phyloP scores from a whole-genome alignment of 1,140 invertebrate species.

The Philotrypesis tridentata region DNA sequence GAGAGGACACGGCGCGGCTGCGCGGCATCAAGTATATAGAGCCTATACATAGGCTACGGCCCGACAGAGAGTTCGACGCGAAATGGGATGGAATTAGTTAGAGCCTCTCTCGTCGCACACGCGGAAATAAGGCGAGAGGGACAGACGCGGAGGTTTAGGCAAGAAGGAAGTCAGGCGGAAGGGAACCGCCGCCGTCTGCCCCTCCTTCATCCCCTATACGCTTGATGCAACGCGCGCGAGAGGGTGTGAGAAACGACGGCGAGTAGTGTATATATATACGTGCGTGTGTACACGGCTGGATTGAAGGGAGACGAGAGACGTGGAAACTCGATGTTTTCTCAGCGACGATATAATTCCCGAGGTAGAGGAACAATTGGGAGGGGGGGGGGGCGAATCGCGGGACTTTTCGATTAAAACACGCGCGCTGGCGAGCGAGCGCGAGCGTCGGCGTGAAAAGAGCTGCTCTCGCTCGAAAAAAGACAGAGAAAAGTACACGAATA shows the following conservation, averaged over 20 bases:
- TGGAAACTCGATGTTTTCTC: neutral
- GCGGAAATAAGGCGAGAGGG: slow-evolving; percentile 32
- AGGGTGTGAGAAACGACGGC: neutral
- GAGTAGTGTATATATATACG: neutral
- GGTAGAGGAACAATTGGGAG: too few relatives aligned
- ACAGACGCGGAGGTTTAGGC: slow-evolving; percentile 1
- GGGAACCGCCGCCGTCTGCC: neutral
- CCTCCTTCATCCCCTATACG: neutral
- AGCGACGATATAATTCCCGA: too few relatives aligned
- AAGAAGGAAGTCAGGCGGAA: slow-evolving; percentile 30
- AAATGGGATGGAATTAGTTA: slow-evolving; percentile 38
- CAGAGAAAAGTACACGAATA: too few relatives aligned
- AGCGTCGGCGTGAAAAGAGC: too few relatives aligned
- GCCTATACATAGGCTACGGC: too few relatives aligned
- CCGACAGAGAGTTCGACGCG: neutral
- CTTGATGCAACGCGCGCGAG: neutral
- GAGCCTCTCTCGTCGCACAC: neutral
- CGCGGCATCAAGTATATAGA: neutral
- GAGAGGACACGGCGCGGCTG: too few relatives aligned
- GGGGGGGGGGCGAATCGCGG: too few relatives aligned
- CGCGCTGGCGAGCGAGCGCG: too few relatives aligned
- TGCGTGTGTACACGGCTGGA: neutral
- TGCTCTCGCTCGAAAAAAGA: too few relatives aligned
- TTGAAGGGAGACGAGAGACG: slow-evolving; percentile 11
- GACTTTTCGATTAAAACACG: too few relatives aligned